A percentile compares a stretch with the other conserved stretches of the same genome.
These are phyloP conservation scores for Cheirogaleus medius DNA, from an alignment of 2,113 vertebrate genomes.

Conservation along the genomic window DNA sequence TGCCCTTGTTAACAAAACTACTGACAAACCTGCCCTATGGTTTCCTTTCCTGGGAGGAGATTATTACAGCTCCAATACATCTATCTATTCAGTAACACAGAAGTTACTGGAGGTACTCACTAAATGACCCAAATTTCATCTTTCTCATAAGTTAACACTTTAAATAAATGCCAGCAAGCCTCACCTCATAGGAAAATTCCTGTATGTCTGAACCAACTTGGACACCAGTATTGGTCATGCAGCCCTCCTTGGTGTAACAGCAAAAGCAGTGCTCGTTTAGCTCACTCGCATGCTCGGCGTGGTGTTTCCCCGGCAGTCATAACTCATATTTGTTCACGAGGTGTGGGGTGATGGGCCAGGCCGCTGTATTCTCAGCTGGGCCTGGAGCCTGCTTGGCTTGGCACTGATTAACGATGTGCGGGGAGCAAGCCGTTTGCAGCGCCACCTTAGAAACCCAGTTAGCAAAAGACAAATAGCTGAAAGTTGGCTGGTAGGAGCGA, in stretches of 20 bases:
- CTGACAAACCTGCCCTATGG: neutral
- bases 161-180: conserved; percentile 24
- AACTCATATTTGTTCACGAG: conserved; percentile 36
- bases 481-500: neutral
- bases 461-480: conserved; percentile 55
- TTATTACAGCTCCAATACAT: neutral
- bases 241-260: neutral
- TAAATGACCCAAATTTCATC: conserved; percentile 16
- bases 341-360: conserved; percentile 40
- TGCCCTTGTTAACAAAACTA: neutral
- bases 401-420: neutral
- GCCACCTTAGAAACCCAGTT: neutral
- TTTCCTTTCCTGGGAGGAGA: neutral
- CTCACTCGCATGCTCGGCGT: neutral
- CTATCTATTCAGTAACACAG: neutral
- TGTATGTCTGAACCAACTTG: neutral
- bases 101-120: neutral
- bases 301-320: neutral
- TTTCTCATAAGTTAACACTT: neutral
- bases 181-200: neutral
- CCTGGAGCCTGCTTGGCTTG: conserved; percentile 48
- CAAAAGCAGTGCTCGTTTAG: neutral
- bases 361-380: conserved; percentile 28
- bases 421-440: conserved; percentile 21
- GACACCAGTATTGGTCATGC: neutral